Evolutionary conservation across 2,113 vertebrate genomes (phyloP).

Genomic region (Mustelus asterias): DNA sequence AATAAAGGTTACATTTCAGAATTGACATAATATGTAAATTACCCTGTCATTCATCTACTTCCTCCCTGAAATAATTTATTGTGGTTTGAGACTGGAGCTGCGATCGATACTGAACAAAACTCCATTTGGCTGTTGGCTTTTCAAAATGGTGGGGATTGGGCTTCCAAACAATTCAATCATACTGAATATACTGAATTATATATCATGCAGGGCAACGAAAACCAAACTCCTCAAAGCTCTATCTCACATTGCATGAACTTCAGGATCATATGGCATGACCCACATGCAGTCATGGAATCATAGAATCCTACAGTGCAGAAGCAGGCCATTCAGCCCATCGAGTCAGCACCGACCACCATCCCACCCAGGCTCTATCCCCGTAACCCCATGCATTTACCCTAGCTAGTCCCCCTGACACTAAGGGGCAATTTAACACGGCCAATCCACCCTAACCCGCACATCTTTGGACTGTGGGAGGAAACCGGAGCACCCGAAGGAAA

Average conservation of each 20-base stretch:
- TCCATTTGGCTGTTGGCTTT: background rate
- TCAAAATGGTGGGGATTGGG: too few relatives aligned
- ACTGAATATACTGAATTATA: background rate
- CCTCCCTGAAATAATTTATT: background rate
- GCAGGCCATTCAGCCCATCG: too few relatives aligned
- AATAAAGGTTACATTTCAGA: conserved; percentile 27
- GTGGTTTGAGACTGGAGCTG: background rate
- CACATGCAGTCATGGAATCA: background rate
- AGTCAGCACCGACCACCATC: too few relatives aligned
- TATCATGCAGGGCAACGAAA: background rate
- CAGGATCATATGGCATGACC: background rate
- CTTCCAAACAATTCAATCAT: background rate
- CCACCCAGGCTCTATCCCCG: too few relatives aligned
- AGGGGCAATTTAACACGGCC: too few relatives aligned
- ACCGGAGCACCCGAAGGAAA: too few relatives aligned
- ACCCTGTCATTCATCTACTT: background rate
- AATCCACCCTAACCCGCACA: too few relatives aligned
- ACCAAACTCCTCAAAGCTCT: background rate
- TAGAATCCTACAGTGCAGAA: background rate
- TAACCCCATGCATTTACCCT: too few relatives aligned
- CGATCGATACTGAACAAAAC: background rate
- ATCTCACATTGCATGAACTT: background rate
- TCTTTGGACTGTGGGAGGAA: too few relatives aligned
- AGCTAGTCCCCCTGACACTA: too few relatives aligned
- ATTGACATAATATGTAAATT: background rate